Evolutionary conservation across 2,888 invertebrate species (phyloP).

Genomic region (Folsomia candida): DNA sequence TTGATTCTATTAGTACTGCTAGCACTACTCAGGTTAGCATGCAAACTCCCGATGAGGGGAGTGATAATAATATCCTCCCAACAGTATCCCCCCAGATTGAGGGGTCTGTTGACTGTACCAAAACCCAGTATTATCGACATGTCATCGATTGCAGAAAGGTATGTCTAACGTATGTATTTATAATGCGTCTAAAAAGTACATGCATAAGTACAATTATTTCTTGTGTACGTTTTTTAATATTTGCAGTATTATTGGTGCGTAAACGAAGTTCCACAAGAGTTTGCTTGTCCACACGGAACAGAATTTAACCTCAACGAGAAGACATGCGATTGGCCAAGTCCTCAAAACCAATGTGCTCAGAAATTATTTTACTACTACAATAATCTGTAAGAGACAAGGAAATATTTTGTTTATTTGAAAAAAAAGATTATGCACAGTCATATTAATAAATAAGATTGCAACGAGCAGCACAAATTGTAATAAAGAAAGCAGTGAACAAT

Average conservation of each 20-base stretch:
- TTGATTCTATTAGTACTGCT: background rate
- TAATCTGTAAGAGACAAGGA: background rate
- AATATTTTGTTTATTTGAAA: background rate
- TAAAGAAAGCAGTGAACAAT: background rate
- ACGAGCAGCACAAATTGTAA: background rate
- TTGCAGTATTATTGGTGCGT: slow-evolving; percentile 81
- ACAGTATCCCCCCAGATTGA: background rate
- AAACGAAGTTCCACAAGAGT: slow-evolving; percentile 70
- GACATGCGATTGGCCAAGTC: slow-evolving; percentile 77
- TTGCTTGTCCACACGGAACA: slow-evolving; percentile 72
- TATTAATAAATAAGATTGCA: background rate
- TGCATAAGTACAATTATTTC: slow-evolving; percentile 27
- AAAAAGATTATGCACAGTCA: background rate
- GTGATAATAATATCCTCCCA: background rate
- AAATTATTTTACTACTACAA: slow-evolving; percentile 26
- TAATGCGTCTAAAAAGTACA: background rate
- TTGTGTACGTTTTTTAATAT: slow-evolving; percentile 20
- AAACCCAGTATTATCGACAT: slow-evolving; percentile 48
- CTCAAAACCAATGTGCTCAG: slow-evolving; percentile 23
- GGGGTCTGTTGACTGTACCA: slow-evolving; percentile 29
- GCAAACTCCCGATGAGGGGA: background rate
- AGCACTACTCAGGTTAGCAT: background rate
- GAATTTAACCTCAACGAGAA: slow-evolving; percentile 69
- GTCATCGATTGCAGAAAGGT: slow-evolving; percentile 48
- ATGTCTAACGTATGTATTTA: background rate